Base-by-base conservation (phyloP, 2,797 vertebrate genomes). In the Tokudaia tokunoshimensis region DNA sequence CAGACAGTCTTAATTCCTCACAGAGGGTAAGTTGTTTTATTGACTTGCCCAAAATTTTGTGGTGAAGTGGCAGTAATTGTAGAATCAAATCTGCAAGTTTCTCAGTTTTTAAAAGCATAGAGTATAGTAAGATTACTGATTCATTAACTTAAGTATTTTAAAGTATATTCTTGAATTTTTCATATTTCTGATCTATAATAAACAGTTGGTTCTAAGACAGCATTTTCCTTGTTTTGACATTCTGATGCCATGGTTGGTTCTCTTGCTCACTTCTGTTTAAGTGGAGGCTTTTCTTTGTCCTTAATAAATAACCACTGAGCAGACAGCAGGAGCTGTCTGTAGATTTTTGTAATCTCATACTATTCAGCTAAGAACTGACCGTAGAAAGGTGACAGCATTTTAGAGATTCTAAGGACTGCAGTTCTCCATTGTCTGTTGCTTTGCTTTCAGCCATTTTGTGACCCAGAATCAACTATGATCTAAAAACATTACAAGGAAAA, bases 1-100 rank as follows among this genome's bases (percentile, higher is more conserved):
- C 99, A 79, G 99, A 99, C 98, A 99, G 99, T 99, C 98, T 99
- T 90, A 99, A 99, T 98, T 99, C 99, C 72, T 99, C 99, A 47
- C 99, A 99, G 91, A 98, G 98, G 98, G 99, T 99, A 98, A 98
- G 96, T 92, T 85, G 80, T 86, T 97, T 94, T 47, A 52, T 96
- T 52, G 82, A 41, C 89, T 6, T 29, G 12, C 57, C 37, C 55
- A 95, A 63, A 97, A 63, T 41, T 81, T 92, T 95, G 17, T 87
- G 65, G 15, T 92, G 41, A 90, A 93, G 20, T 92, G 52, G 31
- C 29, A 2, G 8, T 81, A 75, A 80, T 92, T 95, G 61, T 29
- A 93, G 63, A 96, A 87, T 97, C 63, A 61, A 82, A 8, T 57
- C 50, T 95, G 70, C 34, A 96, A 96, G 94, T 44, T 31, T 95